Conservation (phyloP, 2,797 vertebrate species). For the Gymnodraco acuticeps region DNA sequence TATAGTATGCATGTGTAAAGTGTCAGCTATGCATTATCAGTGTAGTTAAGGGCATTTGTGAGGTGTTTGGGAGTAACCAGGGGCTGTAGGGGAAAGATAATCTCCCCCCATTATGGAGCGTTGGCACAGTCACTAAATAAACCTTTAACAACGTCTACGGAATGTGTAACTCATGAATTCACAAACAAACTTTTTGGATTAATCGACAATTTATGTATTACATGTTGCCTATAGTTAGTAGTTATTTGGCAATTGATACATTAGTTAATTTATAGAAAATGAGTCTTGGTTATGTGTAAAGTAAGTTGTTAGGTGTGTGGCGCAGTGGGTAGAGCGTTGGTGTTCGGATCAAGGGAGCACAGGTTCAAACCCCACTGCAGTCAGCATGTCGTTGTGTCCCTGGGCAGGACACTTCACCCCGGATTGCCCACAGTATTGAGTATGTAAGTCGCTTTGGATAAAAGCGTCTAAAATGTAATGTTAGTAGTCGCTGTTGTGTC, state of each 20-base stretch:
- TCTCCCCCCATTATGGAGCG: constrained; percentile 11
- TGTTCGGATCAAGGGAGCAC: too few relatives aligned
- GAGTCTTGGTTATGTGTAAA: too few relatives aligned
- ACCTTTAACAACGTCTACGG: background rate
- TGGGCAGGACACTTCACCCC: too few relatives aligned
- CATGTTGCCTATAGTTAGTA: background rate
- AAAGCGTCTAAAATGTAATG: too few relatives aligned
- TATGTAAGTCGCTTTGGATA: too few relatives aligned
- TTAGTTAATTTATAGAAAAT: background rate
- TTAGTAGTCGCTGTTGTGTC: too few relatives aligned
- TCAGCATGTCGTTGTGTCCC: too few relatives aligned
- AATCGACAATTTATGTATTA: background rate
- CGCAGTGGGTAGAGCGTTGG: too few relatives aligned
- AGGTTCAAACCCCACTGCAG: too few relatives aligned
- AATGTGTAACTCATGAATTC: background rate
- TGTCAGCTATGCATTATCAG: constrained; percentile 44
- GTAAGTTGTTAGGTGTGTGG: too few relatives aligned
- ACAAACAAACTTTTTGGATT: background rate
- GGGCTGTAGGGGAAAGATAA: constrained; percentile 1
- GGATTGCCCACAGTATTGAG: too few relatives aligned
- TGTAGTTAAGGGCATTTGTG: constrained; percentile 9
- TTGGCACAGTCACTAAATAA: background rate
- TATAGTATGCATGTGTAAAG: constrained; percentile 18
- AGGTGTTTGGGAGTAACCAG: constrained; percentile 21
- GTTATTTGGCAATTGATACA: background rate